Percentiles rank a stretch among this genome's conserved stretches.
These are phyloP conservation scores for Antrozous pallidus DNA, from an alignment of 2,797 vertebrate species.

Conservation along the genomic window DNA sequence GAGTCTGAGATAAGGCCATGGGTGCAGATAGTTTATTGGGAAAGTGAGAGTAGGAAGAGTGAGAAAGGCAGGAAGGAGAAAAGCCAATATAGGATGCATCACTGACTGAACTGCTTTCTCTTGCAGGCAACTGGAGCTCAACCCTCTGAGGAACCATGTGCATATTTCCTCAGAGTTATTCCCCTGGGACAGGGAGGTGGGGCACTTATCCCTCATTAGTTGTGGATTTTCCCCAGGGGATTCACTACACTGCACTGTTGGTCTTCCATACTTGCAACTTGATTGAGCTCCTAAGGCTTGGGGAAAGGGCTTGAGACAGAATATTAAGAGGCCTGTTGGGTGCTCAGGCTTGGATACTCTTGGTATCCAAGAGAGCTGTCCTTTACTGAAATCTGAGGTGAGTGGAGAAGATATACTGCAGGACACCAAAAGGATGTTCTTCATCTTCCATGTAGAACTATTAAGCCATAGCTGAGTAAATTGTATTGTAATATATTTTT, in stretches of 20 bases:
- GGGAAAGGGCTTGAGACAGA: neutral
- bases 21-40: neutral
- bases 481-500: neutral
- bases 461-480: neutral
- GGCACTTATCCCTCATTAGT: neutral
- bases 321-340: neutral
- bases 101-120: neutral
- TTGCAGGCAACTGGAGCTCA: neutral
- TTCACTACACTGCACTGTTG: neutral
- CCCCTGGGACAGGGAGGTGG: neutral
- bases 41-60: neutral
- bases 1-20: neutral
- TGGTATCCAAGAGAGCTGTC: neutral
- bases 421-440: neutral
- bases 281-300: neutral
- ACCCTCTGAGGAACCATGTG: neutral
- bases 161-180: neutral
- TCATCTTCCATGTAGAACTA: neutral
- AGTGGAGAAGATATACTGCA: neutral
- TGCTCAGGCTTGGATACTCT: neutral
- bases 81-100: neutral
- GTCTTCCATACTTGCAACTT: neutral
- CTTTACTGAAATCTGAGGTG: neutral
- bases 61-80: neutral
- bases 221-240: neutral